These are phyloP conservation scores for Gallinago media DNA, from an alignment of 2,113 vertebrate species.

Conservation along the genomic window DNA sequence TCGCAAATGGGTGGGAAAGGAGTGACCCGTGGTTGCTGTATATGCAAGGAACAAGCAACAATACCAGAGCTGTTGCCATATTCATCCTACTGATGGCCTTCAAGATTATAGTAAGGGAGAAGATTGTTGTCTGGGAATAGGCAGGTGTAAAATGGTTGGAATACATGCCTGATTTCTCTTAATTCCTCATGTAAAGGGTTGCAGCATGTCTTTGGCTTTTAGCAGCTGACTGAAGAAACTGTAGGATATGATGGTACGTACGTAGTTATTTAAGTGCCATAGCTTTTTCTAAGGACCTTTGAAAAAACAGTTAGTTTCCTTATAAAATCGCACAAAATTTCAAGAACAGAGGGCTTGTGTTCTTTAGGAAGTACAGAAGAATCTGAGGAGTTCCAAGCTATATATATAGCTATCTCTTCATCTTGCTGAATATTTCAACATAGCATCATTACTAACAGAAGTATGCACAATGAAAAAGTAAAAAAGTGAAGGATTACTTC, in stretches of 20 bases:
- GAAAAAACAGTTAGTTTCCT: not conserved
- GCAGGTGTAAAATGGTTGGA: not conserved
- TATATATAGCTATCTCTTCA: not conserved
- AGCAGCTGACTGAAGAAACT: not conserved
- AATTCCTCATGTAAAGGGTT: not conserved
- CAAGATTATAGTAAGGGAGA: not conserved
- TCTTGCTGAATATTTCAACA: not conserved
- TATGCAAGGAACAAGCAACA: accelerated
- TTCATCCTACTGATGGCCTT: not conserved
- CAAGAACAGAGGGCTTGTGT: not conserved
- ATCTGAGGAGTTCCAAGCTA: not conserved
- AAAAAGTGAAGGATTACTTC: not conserved
- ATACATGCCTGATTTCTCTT: not conserved
- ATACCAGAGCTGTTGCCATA: not conserved
- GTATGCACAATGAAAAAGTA: not conserved
- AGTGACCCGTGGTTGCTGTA: not conserved
- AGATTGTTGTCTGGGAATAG: not conserved
- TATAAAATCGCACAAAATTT: not conserved
- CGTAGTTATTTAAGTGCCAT: not conserved
- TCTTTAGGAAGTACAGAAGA: not conserved
- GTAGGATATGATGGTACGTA: not conserved
- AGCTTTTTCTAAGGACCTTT: not conserved
- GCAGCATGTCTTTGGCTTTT: not conserved
- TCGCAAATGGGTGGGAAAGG: not conserved
- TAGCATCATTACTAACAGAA: not conserved